phyloP scores from a whole-genome alignment of 2,797 vertebrate genomes.

The Smutsia temminckii region DNA sequence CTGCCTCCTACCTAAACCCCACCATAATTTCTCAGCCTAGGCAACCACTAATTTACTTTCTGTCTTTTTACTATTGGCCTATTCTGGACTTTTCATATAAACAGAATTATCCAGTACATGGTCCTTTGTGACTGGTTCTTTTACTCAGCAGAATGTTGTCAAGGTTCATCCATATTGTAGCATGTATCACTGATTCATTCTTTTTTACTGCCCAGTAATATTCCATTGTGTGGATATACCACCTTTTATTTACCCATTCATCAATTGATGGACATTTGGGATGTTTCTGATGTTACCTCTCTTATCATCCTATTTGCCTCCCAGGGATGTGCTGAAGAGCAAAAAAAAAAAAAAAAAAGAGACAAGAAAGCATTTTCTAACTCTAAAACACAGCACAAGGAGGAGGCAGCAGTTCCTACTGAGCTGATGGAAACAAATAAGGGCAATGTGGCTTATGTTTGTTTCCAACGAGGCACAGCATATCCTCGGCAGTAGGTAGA shows the following conservation, averaged over 20 bases:
- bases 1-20: neutral
- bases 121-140: neutral
- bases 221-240: neutral
- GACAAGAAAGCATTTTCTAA: neutral
- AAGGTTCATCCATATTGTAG: neutral
- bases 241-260: neutral
- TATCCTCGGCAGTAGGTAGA: conserved; percentile 66
- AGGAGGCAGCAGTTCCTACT: conserved; percentile 13
- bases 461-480: conserved; percentile 48
- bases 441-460: neutral
- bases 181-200: neutral
- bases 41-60: neutral
- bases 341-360: neutral
- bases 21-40: too few species aligned
- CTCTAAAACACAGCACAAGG: neutral
- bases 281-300: neutral
- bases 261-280: neutral
- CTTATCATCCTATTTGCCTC: neutral
- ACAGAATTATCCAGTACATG: neutral
- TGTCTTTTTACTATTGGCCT: neutral
- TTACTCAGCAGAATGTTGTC: neutral
- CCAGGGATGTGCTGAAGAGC: neutral
- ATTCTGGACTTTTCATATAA: neutral
- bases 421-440: conserved; percentile 7
- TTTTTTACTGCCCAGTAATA: neutral